These are phyloP conservation scores for Drosophila nr. perissopoda DNA, from an alignment of 2,888 invertebrate genomes.

Conservation along the genomic window DNA sequence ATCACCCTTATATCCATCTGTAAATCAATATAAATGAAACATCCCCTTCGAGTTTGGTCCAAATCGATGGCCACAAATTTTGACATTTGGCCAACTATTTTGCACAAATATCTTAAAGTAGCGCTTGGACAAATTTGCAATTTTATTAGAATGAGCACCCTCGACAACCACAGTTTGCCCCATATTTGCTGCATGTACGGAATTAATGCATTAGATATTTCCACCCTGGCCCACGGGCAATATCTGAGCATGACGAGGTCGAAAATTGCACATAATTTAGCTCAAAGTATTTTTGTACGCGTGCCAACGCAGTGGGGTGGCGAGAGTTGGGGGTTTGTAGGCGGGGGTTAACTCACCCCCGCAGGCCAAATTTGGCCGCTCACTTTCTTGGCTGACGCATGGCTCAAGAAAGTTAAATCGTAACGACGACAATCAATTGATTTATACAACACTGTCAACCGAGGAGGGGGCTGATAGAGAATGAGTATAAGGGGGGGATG, in stretches of 20 bases:
- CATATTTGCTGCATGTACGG: slow-evolving; percentile 35
- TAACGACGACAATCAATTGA: slow-evolving; percentile 74
- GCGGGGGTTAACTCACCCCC: slow-evolving; percentile 19
- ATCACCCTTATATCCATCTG: slow-evolving; percentile 8
- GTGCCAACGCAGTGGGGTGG: slow-evolving; percentile 55
- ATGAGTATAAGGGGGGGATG: background rate
- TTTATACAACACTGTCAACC: slow-evolving; percentile 57
- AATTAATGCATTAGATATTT: slow-evolving; percentile 77
- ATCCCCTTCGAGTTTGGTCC: slow-evolving; percentile 29
- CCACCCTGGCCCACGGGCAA: slow-evolving; percentile 35
- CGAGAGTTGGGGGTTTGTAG: background rate
- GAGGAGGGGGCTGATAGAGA: background rate
- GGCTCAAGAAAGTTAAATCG: slow-evolving; percentile 63
- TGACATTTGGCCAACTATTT: slow-evolving; percentile 76
- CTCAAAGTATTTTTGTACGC: slow-evolving; percentile 63
- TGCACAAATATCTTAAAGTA: slow-evolving; percentile 54
- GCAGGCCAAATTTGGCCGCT: slow-evolving; percentile 15
- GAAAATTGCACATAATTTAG: slow-evolving; percentile 74
- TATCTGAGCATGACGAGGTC: slow-evolving; percentile 65
- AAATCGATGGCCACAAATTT: slow-evolving; percentile 77
- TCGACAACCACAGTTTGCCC: background rate
- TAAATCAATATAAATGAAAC: slow-evolving; percentile 53
- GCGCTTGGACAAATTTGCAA: slow-evolving; percentile 67
- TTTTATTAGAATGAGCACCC: slow-evolving; percentile 63
- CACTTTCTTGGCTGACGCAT: slow-evolving; percentile 33